Evolutionary conservation across 2,113 vertebrate genomes (phyloP).

Genomic region (Chionomys nivalis): DNA sequence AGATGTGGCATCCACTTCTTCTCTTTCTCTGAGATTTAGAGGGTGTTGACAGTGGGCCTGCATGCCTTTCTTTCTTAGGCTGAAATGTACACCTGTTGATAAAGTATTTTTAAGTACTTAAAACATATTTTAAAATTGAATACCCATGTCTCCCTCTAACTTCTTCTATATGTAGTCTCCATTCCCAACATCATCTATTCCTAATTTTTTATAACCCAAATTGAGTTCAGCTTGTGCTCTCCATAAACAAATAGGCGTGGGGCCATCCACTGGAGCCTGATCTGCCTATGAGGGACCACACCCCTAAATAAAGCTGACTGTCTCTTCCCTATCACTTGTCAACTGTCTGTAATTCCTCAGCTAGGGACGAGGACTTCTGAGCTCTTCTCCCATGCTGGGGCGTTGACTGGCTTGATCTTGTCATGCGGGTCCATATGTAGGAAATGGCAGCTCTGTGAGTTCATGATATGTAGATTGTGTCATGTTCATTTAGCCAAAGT

Average conservation of each 20-base stretch:
- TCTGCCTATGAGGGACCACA: background rate
- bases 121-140: slow-evolving; percentile 22
- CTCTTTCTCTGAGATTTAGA: background rate
- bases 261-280: background rate
- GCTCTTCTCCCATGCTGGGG: background rate
- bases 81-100: background rate
- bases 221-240: background rate
- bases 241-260: background rate
- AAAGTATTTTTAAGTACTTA: background rate
- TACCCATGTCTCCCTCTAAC: background rate
- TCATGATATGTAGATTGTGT: too few species aligned
- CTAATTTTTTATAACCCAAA: background rate
- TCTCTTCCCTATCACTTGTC: background rate
- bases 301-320: background rate
- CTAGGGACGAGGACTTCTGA: background rate
- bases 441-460: background rate
- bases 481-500: background rate
- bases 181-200: background rate
- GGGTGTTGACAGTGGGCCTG: background rate
- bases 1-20: background rate
- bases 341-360: background rate
- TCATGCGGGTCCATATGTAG: background rate
- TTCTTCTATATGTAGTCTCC: background rate
- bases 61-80: background rate
- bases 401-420: background rate